A percentile compares a stretch with the other conserved stretches of the same genome.
Conservation (phyloP, 64 coral and sea anemone genomes). For the Dendrophyllia cribrosa region DNA sequence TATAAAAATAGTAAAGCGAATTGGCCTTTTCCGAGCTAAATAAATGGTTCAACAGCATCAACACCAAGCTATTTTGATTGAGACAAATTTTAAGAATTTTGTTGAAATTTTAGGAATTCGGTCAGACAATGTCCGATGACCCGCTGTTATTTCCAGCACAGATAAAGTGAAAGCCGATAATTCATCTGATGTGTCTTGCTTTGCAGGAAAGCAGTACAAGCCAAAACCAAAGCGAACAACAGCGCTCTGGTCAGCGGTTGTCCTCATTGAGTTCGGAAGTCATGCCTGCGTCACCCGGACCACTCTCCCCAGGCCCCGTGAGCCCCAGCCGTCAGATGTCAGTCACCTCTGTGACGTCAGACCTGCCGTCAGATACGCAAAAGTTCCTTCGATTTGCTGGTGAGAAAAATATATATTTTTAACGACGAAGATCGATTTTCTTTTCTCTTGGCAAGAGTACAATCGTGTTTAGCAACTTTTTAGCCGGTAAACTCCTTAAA, state of each 20-base stretch:
- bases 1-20: no score
- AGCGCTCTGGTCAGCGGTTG: conserved; percentile 35
- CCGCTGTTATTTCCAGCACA: background rate
- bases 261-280: conserved; percentile 71
- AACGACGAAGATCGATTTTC: no score
- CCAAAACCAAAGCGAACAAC: conserved; percentile 60
- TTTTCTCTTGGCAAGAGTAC: no score
- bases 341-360: conserved; percentile 84
- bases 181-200: background rate
- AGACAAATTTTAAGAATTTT: background rate
- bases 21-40: no score
- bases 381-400: conserved; percentile 98
- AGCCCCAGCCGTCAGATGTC: conserved; percentile 90
- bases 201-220: conserved; percentile 30
- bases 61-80: no score
- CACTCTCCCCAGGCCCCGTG: conserved; percentile 81
- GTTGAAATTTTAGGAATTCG: background rate
- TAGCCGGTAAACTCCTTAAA: no score
- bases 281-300: conserved; percentile 86
- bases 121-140: background rate
- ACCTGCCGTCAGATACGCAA: conserved; percentile 91
- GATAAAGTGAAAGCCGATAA: no score
- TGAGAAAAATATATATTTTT: conserved; percentile 5
- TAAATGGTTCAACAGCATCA: no score
- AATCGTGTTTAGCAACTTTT: no score